phyloP scores from a whole-genome alignment of 1,140 invertebrate species.

The Steinernema khuongi region DNA sequence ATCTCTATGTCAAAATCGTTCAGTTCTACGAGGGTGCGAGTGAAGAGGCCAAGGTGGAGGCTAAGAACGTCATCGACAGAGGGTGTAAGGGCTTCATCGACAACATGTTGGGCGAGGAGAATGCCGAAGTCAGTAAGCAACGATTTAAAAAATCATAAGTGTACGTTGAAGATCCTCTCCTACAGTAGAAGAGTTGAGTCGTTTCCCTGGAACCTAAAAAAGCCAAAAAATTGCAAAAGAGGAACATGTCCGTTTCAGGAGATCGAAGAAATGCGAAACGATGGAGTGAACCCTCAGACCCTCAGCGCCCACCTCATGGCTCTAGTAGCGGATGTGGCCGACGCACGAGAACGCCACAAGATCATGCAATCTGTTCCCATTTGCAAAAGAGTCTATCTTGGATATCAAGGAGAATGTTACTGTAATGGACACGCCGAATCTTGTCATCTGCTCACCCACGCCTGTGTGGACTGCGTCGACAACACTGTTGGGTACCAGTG shows the following conservation, averaged over 20 bases:
- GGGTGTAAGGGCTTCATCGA: conserved; percentile 2
- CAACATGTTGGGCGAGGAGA: not conserved
- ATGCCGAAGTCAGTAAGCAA: not conserved
- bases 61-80: not conserved
- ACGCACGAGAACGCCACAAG: not conserved
- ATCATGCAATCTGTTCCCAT: not conserved
- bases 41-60: not conserved
- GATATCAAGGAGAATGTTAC: not conserved
- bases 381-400: not conserved
- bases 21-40: not conserved
- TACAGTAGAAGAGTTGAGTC: not conserved
- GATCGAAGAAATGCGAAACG: conserved; percentile 2
- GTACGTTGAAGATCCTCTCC: no score
- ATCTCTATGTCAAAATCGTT: not conserved
- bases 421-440: not conserved
- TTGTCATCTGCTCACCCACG: not conserved
- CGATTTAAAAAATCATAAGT: no score
- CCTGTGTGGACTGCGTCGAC: not conserved
- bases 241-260: not conserved
- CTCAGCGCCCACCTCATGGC: conserved; percentile 4
- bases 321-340: not conserved
- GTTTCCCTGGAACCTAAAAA: not conserved
- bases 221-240: not conserved
- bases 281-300: not conserved
- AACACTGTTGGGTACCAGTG: not conserved